These are phyloP conservation scores for Epinephelus cyanopodus DNA, from an alignment of 2,113 vertebrate species.

Conservation along the genomic window DNA sequence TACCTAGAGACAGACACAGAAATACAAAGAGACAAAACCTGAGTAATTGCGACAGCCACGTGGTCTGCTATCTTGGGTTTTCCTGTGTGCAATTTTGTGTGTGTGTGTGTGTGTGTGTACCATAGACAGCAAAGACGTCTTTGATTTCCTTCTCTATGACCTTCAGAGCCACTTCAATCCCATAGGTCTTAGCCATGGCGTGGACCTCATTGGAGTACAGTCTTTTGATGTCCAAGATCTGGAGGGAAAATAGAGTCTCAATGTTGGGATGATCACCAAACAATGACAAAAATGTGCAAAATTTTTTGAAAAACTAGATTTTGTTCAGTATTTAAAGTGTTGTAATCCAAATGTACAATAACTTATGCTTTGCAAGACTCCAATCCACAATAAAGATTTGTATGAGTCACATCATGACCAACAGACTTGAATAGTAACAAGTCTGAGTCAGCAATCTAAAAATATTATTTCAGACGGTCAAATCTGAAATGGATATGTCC, in stretches of 20 bases:
- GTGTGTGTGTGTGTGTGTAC: slow-evolving; percentile 74
- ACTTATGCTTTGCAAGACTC: not conserved
- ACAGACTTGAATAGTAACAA: not conserved
- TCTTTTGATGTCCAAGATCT: slow-evolving; percentile 91
- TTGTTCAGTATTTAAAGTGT: not conserved
- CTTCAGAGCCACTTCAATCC: slow-evolving; percentile 94
- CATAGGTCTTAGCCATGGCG: slow-evolving; percentile 93
- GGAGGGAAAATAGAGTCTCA: slow-evolving; percentile 8
- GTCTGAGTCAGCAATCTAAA: not conserved
- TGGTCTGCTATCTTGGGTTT: not conserved
- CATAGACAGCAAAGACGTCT: slow-evolving; percentile 98
- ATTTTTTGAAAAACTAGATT: too few relatives aligned
- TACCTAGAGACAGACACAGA: slow-evolving; percentile 84
- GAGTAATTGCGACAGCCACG: not conserved
- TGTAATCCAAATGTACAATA: not conserved
- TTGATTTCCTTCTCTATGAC: slow-evolving; percentile 98
- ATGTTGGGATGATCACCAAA: not conserved
- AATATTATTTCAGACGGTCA: not conserved
- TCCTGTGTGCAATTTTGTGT: not conserved
- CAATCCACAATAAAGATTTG: not conserved
- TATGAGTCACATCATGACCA: not conserved
- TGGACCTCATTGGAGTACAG: slow-evolving; percentile 97
- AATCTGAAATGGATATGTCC: not conserved
- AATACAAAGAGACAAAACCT: fast-evolving
- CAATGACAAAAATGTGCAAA: too few relatives aligned